These are phyloP conservation scores for Strigamia transsilvanica DNA, from an alignment of 2,888 invertebrate genomes.

Conservation along the genomic window DNA sequence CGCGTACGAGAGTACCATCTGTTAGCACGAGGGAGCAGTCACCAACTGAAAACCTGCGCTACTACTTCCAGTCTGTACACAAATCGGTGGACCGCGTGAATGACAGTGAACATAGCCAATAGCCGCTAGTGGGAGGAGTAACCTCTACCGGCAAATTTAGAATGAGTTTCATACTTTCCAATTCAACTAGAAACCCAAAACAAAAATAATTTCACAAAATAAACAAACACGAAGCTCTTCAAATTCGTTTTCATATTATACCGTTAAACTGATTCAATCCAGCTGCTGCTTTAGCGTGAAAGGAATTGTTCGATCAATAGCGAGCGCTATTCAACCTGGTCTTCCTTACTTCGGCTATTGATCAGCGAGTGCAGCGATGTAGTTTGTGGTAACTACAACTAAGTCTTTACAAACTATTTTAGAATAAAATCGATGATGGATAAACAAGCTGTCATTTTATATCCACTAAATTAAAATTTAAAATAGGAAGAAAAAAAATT, in stretches of 20 bases:
- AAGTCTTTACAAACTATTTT: too few relatives aligned
- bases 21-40: conserved; percentile 43
- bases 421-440: too few relatives aligned
- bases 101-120: conserved; percentile 28
- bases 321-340: background rate
- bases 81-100: conserved; percentile 18
- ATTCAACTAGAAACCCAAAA: background rate
- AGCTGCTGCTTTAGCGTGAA: background rate
- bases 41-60: conserved; percentile 9
- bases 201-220: background rate
- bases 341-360: background rate
- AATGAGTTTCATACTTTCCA: background rate
- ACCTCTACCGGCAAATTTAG: background rate
- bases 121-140: background rate
- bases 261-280: background rate
- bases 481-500: too few relatives aligned
- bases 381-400: too few relatives aligned
- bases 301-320: background rate
- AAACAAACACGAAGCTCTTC: background rate
- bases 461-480: too few relatives aligned
- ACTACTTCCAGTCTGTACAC: conserved; percentile 4
- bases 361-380: background rate
- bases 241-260: background rate
- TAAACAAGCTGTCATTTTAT: too few relatives aligned
- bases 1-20: conserved; percentile 28